Evolutionary conservation across 1,140 invertebrate genomes (phyloP), one percentile per base, ranked within the genome.

Genomic region (Rhagoletis pomonella): DNA sequence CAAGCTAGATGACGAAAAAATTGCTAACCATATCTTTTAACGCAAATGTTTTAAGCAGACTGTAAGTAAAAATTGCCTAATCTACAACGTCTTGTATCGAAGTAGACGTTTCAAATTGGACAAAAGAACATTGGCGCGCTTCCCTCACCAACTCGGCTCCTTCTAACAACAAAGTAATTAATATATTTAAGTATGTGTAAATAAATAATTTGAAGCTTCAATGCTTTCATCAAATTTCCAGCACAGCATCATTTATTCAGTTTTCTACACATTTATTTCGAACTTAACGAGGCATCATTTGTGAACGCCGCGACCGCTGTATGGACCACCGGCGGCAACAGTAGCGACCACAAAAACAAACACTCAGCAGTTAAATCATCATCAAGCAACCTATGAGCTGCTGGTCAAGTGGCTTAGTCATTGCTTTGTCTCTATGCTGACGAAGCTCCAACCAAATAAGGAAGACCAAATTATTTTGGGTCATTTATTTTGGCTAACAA

Each of bases 271-370:
- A 73, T 73, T 50, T 73, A 73, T 73, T 73, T 47, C 10, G 12
- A 42, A 17, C 69, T 73, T 73, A 73, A 73, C 69, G 69, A 73
- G 69, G 4, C n/a, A 73, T 12, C 42, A 73, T 73, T 73, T 73
- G 42, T 73, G 44, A n/a, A 44, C 9, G n/a, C 60, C 12, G n/a
- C 29, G 29, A 1, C 7, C 19, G 65, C 14, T 29, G 65, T 3
- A 69, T 47, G 69, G 69, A 73, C 69, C 69, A 73, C 69, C 69
- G 69, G 44, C 69, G 69, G 69, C 69, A 73, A 73, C 69, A 47
- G 69, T 73, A 73, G 69, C 69, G 12, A 17, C 44, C 17, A 47
- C 14, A 7, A 73, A 73, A 17, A 29, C 29, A 42, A 14, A 65
- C 64, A 73, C 29, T 47, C 44, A 73, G 17, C 69, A 73, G 69